These are phyloP conservation scores for Nymphalis urticae DNA, from an alignment of 2,888 invertebrate species.

Conservation along the genomic window DNA sequence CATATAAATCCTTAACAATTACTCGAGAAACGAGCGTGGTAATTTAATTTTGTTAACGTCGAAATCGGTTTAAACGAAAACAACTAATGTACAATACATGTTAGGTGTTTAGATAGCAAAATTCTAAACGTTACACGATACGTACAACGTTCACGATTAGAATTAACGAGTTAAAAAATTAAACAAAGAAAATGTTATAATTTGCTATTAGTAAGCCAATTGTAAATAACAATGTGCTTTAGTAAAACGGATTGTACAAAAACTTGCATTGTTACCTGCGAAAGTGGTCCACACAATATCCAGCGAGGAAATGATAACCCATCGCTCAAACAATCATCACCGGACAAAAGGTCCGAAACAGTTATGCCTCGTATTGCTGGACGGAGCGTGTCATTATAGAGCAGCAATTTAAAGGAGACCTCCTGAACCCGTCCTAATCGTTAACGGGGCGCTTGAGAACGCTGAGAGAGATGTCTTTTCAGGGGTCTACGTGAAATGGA, in stretches of 20 bases:
- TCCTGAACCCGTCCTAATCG: slow-evolving; percentile 47
- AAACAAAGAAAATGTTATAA: not conserved
- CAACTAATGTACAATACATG: slow-evolving; percentile 2
- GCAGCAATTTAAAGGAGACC: slow-evolving; percentile 56
- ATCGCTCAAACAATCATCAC: slow-evolving; percentile 66
- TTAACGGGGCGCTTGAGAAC: slow-evolving; percentile 26
- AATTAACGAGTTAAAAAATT: not conserved
- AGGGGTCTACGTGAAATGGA: slow-evolving; percentile 59
- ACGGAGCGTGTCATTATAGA: slow-evolving; percentile 65
- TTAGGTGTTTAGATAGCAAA: not conserved
- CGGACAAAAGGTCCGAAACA: slow-evolving; percentile 74
- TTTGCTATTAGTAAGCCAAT: slow-evolving; percentile 10
- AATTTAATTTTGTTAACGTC: slow-evolving; percentile 33
- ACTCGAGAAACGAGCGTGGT: slow-evolving; percentile 16
- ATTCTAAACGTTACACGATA: not conserved
- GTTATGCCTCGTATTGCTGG: slow-evolving; percentile 62
- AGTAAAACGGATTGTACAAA: slow-evolving; percentile 40
- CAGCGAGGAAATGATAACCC: slow-evolving; percentile 52
- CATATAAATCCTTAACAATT: slow-evolving; percentile 41
- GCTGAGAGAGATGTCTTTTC: slow-evolving; percentile 49
- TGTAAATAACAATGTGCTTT: slow-evolving; percentile 2
- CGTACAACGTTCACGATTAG: not conserved
- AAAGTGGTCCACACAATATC: slow-evolving; percentile 44
- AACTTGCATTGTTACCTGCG: slow-evolving; percentile 54
- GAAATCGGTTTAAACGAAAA: slow-evolving; percentile 25